phyloP scores from a whole-genome alignment of 2,797 vertebrate genomes.

The Buphagus erythrorhynchus region DNA sequence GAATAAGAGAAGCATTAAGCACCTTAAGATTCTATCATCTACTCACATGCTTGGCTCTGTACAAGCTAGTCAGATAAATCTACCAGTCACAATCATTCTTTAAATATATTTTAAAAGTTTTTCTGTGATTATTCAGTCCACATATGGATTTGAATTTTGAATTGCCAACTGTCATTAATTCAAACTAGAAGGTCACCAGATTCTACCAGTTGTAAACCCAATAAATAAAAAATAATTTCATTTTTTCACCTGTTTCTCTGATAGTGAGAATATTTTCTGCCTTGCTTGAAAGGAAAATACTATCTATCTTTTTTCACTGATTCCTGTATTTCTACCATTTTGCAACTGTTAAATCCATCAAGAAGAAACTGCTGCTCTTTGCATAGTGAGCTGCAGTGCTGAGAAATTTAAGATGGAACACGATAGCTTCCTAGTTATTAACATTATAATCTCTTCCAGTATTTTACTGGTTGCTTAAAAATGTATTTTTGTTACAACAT shows the following conservation, averaged over 20 bases:
- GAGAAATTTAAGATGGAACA: constrained; percentile 77
- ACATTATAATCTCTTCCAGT: constrained; percentile 74
- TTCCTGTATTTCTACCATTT: constrained; percentile 69
- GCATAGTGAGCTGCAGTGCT: constrained; percentile 58
- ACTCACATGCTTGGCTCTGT: neutral
- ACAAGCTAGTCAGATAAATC: neutral
- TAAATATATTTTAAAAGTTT: neutral
- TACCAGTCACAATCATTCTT: neutral
- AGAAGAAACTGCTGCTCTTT: constrained; percentile 72
- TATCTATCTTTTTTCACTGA: constrained; percentile 60
- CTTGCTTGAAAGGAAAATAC: neutral
- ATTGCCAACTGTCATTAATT: neutral
- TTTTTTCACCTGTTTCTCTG: constrained; percentile 35
- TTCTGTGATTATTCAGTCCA: neutral
- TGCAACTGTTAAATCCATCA: constrained; percentile 79
- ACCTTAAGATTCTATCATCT: neutral
- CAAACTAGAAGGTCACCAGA: neutral
- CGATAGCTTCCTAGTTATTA: constrained; percentile 73
- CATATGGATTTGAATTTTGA: neutral
- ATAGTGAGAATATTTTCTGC: constrained; percentile 16
- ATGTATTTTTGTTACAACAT: constrained; percentile 79
- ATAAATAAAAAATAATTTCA: neutral
- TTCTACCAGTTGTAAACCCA: neutral
- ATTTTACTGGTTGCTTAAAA: constrained; percentile 77
- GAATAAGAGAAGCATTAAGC: neutral